Evolutionary conservation across 2,888 invertebrate species (phyloP), one percentile per base, ranked within the genome.

Genomic region (Phortica magna): DNA sequence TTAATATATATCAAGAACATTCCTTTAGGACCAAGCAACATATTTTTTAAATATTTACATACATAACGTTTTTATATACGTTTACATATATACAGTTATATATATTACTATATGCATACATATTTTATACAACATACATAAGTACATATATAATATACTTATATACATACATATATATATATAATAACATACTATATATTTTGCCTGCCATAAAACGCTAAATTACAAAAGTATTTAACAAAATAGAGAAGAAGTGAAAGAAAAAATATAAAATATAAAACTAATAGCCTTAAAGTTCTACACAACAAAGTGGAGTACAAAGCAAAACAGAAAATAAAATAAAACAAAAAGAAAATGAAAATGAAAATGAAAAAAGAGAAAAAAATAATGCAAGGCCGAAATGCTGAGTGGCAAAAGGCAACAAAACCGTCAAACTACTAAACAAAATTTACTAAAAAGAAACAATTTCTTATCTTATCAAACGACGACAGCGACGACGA

Each of bases 141-240:
- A 9, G 14, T 48, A 48, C 31, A 48, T 39, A 31, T 31, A 31
- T 64, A 12, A 31, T 22, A 64, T 64, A 64, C 39, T 64, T 64
- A 22, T 64, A 64, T 64, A 39, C 9, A 5, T 14, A 48, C 5
- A 48, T 48, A 12, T 2, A 48, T 59, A 48, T 6, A 48, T 12
- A 48, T 48, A 14, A 9, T 48, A 48, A 48, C 48, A 14, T 48
- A 48, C 10, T 48, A 48, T 48, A 48, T 48, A 31, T 31, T 31
- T 64, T 64, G 22, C 64, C 64, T 64, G 64, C 64, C 64, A 31
- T 64, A 31, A 64, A 64, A 64, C 39, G 39, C 19, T 64, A 64
- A 64, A 31, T 22, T 19, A 61, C 22, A 61, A 17, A 31, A 64
- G 39, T 14, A 17, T 64, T 64, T 31, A 64, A 22, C 19, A 31